Base-by-base conservation (phyloP, 2,888 invertebrate species). In the Xanthia icteritia region DNA sequence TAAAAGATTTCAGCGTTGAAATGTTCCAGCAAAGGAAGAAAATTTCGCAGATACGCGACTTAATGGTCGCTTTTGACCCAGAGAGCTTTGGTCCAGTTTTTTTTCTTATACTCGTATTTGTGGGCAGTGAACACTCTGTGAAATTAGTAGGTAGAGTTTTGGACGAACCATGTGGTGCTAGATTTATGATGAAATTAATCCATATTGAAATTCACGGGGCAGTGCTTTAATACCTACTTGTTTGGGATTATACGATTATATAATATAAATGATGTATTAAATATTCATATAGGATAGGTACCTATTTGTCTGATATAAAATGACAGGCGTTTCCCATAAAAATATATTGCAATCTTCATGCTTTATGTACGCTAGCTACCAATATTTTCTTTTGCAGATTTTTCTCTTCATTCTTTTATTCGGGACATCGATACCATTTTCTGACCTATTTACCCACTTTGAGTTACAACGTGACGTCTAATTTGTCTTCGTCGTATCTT, bases 1-100 rank as follows among this genome's bases (percentile, higher is more conserved):
- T 73, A 75, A 82, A 80, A 79, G 69, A 84, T 84, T 84, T 70
- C 31, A 79, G 61, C 76, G 67, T 67, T 76, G 68, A 88, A 88
- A 73, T 75, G 72, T 73, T 67, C 39, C 73, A 61, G 69, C 45
- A 64, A 71, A 76, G 77, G 77, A 81, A 75, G 76, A 73, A 79
- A 71, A 64, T 61, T 69, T 60, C 36, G 63, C 39, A 77, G 77
- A 80, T 77, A 78, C 42, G 13, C 8, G 68, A 65, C 65, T 70
- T 86, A 83, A 77, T 79, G 79, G 56, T 54, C 48, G 58, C 51
- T 58, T 78, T 78, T 67, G 82, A 85, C 65, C 48, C 27, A 61
- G 48, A 70, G 61, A 74, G 61, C 17, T 66, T 56, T 20, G 31
- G 39, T 66, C 17, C 39, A 63, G n/a, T 63, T 48, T 69, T 61